Base-by-base conservation (phyloP, 2,113 vertebrate species). In the Leptobrachium leishanense region DNA sequence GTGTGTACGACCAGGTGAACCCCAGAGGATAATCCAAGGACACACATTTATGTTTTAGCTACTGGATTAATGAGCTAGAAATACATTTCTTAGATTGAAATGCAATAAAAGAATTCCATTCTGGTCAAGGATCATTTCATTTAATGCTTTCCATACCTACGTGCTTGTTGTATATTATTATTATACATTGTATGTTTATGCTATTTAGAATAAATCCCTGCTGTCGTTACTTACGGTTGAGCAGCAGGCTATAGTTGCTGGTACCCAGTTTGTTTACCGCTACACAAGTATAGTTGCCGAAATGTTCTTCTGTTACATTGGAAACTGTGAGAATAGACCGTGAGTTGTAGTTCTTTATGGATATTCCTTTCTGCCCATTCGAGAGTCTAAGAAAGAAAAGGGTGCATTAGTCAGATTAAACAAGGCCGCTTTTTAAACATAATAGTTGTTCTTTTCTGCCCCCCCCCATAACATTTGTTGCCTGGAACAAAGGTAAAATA, bases 261-360 rank as follows among this genome's bases (percentile, higher is more conserved):
- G 90, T 94, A 87, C 98, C 98, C 81, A 99, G 90, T 89, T 95
- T 97, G 92, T 99, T 99, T 93, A 88, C 86, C 83, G 96, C 98
- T 86, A 99, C 94, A 82, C 98, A 99, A 4, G 98, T 99, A 90
- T 99, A 99, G 94, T 99, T 99, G 88, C 98, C 98, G 77, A 98
- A 99, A 88, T 96, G 97, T 88, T 98, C 98, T 89, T 98, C 96
- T 87, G 98, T 99, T 93, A 99, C 96, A 84, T 99, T 99, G 90
- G 88, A 97, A 85, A 99, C 93, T 80, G 96, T 97, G 85, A 99
- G 97, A 86, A 99, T 88, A 84, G 98, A 99, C 94, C 97, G 97
- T 84, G 97, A 95, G 87, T 92, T 98, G 86, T 94, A 94, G 88
- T 91, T 99, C 90, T 97, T 96, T 94, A 99, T 98, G 82, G 95